phyloP scores from a whole-genome alignment of 2,797 vertebrate species.

The Peromyscus nudipes region DNA sequence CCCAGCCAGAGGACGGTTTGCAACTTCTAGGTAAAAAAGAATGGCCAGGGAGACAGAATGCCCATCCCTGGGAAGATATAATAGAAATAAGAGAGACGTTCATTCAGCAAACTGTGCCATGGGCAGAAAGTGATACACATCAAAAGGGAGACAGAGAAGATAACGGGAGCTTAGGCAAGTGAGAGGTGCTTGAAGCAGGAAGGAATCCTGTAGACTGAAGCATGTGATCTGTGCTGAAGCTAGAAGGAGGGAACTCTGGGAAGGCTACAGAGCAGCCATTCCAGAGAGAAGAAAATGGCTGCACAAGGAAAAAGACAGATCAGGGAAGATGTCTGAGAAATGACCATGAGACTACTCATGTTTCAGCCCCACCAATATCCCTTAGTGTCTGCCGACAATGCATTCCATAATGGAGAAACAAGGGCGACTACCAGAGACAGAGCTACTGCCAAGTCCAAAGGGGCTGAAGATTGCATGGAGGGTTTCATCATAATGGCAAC shows the following conservation, averaged over 20 bases:
- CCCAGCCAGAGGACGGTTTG: background rate
- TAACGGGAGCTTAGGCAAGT: background rate
- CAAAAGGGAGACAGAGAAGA: background rate
- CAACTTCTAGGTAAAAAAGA: conserved; percentile 29
- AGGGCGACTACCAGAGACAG: background rate
- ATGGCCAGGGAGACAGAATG: background rate
- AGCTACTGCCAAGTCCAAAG: background rate
- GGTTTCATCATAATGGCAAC: conserved; percentile 47
- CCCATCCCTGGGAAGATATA: background rate
- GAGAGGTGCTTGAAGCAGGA: background rate
- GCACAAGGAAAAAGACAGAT: background rate
- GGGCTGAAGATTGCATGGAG: background rate
- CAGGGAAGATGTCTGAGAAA: background rate
- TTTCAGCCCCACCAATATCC: background rate
- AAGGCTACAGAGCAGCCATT: background rate
- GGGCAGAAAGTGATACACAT: background rate
- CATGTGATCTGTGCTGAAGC: background rate
- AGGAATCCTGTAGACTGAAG: background rate
- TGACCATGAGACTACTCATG: background rate
- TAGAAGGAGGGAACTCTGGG: conserved; percentile 32
- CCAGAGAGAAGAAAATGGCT: background rate
- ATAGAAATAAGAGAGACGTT: background rate
- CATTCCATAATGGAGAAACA: background rate
- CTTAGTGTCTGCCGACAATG: background rate
- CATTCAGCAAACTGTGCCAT: background rate